Evolutionary conservation across 2,797 vertebrate genomes (phyloP).

Genomic region (Trachops cirrhosus): DNA sequence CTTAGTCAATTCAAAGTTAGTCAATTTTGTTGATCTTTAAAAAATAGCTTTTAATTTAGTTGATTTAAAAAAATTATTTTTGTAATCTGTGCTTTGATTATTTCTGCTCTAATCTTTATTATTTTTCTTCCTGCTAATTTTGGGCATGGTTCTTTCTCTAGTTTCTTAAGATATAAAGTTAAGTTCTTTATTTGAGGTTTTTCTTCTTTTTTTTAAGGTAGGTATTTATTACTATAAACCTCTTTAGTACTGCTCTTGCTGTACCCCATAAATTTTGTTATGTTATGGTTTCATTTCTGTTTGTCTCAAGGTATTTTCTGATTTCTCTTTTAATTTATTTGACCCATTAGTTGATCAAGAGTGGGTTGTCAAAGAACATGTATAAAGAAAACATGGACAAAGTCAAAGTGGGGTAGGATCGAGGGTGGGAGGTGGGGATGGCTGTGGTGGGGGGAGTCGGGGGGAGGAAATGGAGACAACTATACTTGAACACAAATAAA

Average conservation of each 20-base stretch:
- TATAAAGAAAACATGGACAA: too few relatives aligned
- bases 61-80: not conserved
- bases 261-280: not conserved
- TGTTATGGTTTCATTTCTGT: not conserved
- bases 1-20: not conserved
- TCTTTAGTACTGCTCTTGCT: not conserved
- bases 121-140: not conserved
- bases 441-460: too few relatives aligned
- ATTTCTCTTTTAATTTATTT: slow-evolving; percentile 19
- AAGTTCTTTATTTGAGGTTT: not conserved
- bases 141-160: slow-evolving; percentile 6
- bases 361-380: too few relatives aligned
- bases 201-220: not conserved
- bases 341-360: not conserved
- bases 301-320: slow-evolving; percentile 23
- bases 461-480: too few relatives aligned
- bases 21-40: slow-evolving; percentile 19
- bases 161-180: not conserved
- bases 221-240: not conserved
- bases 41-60: not conserved
- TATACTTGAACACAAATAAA: too few relatives aligned
- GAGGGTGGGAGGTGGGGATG: too few relatives aligned
- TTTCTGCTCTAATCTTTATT: slow-evolving; percentile 3
- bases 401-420: too few relatives aligned
- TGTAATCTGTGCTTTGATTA: not conserved